Evolutionary conservation across 2,888 invertebrate genomes (phyloP).

Genomic region (Habroteleia sp.): DNA sequence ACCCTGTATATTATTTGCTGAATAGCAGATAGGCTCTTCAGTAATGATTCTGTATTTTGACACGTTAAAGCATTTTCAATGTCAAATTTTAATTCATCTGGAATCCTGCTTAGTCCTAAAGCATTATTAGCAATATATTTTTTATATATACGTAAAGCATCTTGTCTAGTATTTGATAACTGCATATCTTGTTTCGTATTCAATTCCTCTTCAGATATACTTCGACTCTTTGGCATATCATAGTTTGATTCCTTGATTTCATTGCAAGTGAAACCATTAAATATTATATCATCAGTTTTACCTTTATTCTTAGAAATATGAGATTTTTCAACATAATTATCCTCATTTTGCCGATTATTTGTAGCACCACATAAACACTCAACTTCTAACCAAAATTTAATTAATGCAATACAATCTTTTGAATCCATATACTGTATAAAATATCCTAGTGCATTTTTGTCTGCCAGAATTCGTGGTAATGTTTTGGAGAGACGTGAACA

Average conservation of each 20-base stretch:
- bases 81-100: slow-evolving; percentile 83
- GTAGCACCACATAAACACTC: slow-evolving; percentile 83
- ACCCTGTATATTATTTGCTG: slow-evolving; percentile 86
- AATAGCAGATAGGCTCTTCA: slow-evolving; percentile 88
- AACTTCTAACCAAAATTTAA: slow-evolving; percentile 90
- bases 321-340: neutral
- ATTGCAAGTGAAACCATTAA: slow-evolving; percentile 35
- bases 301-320: neutral
- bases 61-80: slow-evolving; percentile 86
- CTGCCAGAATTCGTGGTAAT: slow-evolving; percentile 88
- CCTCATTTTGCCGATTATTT: neutral
- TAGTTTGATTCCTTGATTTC: slow-evolving; percentile 67
- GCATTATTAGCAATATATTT: slow-evolving; percentile 89
- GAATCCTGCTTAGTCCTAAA: slow-evolving; percentile 83
- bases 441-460: slow-evolving; percentile 90
- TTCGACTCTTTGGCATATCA: slow-evolving; percentile 76
- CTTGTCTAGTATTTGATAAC: slow-evolving; percentile 77
- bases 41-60: slow-evolving; percentile 85
- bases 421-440: slow-evolving; percentile 93
- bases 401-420: slow-evolving; percentile 85
- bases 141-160: slow-evolving; percentile 88
- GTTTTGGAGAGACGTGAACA: slow-evolving; percentile 87
- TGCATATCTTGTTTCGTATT: slow-evolving; percentile 1
- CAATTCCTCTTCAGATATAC: slow-evolving; percentile 46
- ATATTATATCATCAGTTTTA: slow-evolving; percentile 40